Conservation (phyloP, 2,888 invertebrate genomes). For the Polydesmus complanatus region DNA sequence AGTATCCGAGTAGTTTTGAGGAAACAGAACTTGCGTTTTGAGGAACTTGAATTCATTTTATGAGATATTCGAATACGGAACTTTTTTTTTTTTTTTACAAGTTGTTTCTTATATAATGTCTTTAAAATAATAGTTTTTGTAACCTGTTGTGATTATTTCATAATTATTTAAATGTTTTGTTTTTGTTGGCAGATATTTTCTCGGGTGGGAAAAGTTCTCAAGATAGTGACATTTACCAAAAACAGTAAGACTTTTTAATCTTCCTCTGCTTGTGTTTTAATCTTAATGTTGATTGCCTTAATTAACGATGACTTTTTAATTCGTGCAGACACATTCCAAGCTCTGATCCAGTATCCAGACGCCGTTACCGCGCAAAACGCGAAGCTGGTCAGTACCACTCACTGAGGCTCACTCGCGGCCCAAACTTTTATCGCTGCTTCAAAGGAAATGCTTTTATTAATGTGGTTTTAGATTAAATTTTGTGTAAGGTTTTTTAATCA, state of each 20-base stretch:
- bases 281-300: slow-evolving; percentile 16
- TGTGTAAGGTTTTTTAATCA: too few relatives aligned
- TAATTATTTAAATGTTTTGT: slow-evolving; percentile 20
- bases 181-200: slow-evolving; percentile 89
- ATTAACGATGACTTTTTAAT: slow-evolving; percentile 27
- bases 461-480: too few relatives aligned
- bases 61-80: too few relatives aligned
- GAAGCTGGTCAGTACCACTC: slow-evolving; percentile 75
- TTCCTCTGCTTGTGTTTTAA: slow-evolving; percentile 16
- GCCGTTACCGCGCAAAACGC: slow-evolving; percentile 93
- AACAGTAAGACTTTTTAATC: slow-evolving; percentile 89
- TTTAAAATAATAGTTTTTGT: too few relatives aligned
- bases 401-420: too few relatives aligned
- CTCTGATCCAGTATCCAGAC: slow-evolving; percentile 96
- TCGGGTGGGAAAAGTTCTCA: slow-evolving; percentile 94
- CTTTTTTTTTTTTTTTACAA: too few relatives aligned
- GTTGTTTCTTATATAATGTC: too few relatives aligned
- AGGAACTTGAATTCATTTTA: too few relatives aligned
- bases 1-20: too few relatives aligned
- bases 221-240: slow-evolving; percentile 99
- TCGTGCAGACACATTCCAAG: slow-evolving; percentile 87
- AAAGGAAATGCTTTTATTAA: too few relatives aligned
- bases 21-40: too few relatives aligned
- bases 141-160: neutral
- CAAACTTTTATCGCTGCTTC: too few relatives aligned